Conservation (phyloP, 2,888 invertebrate genomes). For the Trichogramma dendrolimi region DNA sequence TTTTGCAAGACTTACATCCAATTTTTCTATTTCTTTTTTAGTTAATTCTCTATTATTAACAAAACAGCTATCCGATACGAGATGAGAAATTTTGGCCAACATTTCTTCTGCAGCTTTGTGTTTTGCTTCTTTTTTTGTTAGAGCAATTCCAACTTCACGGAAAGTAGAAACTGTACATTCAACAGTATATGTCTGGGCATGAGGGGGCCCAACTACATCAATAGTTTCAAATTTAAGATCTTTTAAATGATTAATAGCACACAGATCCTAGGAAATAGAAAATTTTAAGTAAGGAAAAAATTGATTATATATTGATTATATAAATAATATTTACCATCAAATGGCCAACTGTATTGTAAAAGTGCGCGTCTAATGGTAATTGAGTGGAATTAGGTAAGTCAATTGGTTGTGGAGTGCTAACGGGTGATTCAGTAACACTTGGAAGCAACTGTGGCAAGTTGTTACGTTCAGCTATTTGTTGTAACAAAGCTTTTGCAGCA, state of each 20-base stretch:
- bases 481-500: constrained; percentile 49
- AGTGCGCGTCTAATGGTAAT: constrained; percentile 36
- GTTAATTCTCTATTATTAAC: not conserved
- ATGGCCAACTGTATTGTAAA: constrained; percentile 45
- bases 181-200: constrained; percentile 62
- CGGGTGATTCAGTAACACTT: constrained; percentile 39
- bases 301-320: too few species aligned
- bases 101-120: constrained; percentile 59
- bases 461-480: constrained; percentile 40
- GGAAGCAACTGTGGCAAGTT: constrained; percentile 42
- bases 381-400: constrained; percentile 30
- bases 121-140: constrained; percentile 65
- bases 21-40: constrained; percentile 15
- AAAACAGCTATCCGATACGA: constrained; percentile 31
- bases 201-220: constrained; percentile 63
- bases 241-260: constrained; percentile 53
- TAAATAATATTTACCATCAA: constrained; percentile 38
- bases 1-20: constrained; percentile 7
- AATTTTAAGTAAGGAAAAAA: too few species aligned
- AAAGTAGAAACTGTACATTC: constrained; percentile 57
- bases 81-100: constrained; percentile 38
- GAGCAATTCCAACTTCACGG: constrained; percentile 56
- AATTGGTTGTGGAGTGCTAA: constrained; percentile 36
- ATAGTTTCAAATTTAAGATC: constrained; percentile 58
- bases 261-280: constrained; percentile 40